Percentiles rank a stretch among this genome's conserved stretches.
phyloP scores from a whole-genome alignment of 2,888 invertebrate species.

The Augochlorella aurata region DNA sequence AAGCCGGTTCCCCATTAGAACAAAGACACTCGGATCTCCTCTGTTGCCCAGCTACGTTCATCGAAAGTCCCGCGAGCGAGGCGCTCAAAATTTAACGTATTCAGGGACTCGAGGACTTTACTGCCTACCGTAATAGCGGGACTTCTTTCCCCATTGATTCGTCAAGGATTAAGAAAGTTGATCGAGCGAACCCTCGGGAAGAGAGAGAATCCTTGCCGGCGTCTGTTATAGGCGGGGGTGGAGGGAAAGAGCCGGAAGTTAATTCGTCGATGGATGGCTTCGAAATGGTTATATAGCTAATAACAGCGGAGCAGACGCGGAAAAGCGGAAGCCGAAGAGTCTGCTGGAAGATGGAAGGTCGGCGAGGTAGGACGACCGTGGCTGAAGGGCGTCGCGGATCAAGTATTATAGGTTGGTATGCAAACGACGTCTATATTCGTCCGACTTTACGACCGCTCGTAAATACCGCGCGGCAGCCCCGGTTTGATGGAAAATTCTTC shows the following conservation, averaged over 20 bases:
- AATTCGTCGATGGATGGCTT: conserved; percentile 60
- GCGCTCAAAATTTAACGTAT: conserved; percentile 23
- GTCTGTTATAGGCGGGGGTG: conserved; percentile 24
- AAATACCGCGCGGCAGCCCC: conserved; percentile 55
- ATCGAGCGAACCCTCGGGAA: conserved; percentile 34
- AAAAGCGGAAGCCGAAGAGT: conserved; percentile 42
- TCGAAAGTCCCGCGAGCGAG: conserved; percentile 4
- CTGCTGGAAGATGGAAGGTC: conserved; percentile 46
- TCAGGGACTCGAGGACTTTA: conserved; percentile 28
- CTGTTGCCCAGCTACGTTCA: conserved; percentile 13
- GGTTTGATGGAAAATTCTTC: conserved; percentile 56
- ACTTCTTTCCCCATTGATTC: conserved; percentile 51
- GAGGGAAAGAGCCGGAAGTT: conserved; percentile 58
- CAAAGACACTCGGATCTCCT: conserved; percentile 14
- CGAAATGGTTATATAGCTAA: conserved; percentile 55
- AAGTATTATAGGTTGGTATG: conserved; percentile 50
- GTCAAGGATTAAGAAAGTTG: conserved; percentile 60
- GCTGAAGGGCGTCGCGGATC: conserved; percentile 26
- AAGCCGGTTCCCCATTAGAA: conserved; percentile 5
- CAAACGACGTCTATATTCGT: conserved; percentile 45
- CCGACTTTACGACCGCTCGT: conserved; percentile 64
- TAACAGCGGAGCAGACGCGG: conserved; percentile 37
- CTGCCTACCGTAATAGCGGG: conserved; percentile 35
- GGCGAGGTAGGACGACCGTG: conserved; percentile 53
- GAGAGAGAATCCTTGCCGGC: conserved; percentile 10